A percentile compares a stretch with the other conserved stretches of the same genome.
These are phyloP conservation scores for Oreortyx pictus DNA, from an alignment of 2,797 vertebrate genomes.

Conservation along the genomic window DNA sequence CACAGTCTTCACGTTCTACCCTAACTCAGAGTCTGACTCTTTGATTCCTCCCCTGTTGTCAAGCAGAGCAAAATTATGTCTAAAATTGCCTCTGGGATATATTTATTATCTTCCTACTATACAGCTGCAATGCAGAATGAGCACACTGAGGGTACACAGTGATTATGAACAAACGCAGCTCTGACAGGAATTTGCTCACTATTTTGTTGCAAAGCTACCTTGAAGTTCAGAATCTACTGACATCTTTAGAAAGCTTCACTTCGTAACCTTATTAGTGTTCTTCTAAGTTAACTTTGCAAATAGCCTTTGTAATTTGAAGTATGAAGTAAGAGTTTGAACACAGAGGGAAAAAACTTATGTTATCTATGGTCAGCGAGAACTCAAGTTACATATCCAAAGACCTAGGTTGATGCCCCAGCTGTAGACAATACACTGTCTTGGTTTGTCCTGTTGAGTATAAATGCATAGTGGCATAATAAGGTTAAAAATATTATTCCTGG, in stretches of 20 bases:
- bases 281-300: background rate
- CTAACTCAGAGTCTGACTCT: background rate
- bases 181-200: background rate
- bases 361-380: background rate
- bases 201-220: background rate
- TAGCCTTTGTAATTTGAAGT: slow-evolving; percentile 3
- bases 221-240: background rate
- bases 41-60: background rate
- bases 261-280: background rate
- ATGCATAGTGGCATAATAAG: background rate
- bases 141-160: background rate
- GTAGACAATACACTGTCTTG: background rate
- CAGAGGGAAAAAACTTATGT: background rate
- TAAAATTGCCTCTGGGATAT: background rate
- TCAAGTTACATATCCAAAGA: background rate
- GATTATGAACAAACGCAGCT: background rate
- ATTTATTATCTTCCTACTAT: slow-evolving; percentile 23
- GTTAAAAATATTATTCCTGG: background rate
- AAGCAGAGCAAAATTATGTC: background rate
- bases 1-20: background rate
- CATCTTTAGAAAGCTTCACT: background rate
- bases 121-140: background rate
- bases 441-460: background rate
- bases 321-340: background rate
- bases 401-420: background rate